These are phyloP conservation scores for Columba janthina DNA, from an alignment of 2,113 vertebrate species.

Conservation along the genomic window DNA sequence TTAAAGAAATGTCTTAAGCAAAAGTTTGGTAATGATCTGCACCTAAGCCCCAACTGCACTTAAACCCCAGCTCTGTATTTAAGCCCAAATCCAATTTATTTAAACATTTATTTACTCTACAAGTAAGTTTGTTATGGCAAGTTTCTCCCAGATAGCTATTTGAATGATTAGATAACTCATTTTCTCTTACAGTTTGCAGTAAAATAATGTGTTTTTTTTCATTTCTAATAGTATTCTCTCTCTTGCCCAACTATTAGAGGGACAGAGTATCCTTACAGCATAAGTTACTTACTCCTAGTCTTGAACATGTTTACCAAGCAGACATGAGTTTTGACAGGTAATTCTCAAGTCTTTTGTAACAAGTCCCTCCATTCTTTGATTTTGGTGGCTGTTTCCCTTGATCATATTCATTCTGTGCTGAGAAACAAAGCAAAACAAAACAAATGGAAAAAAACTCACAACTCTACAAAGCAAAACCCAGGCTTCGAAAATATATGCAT, in stretches of 20 bases:
- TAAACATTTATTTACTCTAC: neutral
- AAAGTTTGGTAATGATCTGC: neutral
- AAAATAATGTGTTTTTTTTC: neutral
- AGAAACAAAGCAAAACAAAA: neutral
- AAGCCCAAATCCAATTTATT: neutral
- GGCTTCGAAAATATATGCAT: neutral
- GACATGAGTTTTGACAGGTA: neutral
- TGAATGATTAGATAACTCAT: neutral
- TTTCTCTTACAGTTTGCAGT: neutral
- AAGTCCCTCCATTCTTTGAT: neutral
- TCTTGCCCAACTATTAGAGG: neutral
- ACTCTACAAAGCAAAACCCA: neutral
- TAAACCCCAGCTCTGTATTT: neutral
- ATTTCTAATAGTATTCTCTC: neutral
- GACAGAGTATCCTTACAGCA: neutral
- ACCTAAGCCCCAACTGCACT: neutral
- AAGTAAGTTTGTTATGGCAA: neutral
- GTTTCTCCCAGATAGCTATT: neutral
- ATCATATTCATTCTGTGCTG: neutral
- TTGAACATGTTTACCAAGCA: neutral
- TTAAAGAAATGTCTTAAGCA: neutral
- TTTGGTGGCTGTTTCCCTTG: neutral
- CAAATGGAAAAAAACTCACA: neutral
- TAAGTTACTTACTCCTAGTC: neutral
- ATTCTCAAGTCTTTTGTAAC: neutral